phyloP scores from a whole-genome alignment of 1,140 invertebrate genomes.

The Lucilia sericata region DNA sequence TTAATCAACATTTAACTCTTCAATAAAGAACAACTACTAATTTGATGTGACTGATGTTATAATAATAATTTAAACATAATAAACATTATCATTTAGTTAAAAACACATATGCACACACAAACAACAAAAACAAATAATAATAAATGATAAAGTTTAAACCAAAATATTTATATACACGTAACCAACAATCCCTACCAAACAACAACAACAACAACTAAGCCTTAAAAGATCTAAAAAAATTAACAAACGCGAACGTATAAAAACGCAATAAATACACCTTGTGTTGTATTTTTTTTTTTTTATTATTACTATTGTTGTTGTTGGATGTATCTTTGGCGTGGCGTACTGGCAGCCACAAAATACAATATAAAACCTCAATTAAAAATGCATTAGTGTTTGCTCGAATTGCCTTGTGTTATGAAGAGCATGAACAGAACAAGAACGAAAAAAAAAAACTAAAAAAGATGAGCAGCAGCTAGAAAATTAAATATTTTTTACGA shows the following conservation, averaged over 20 bases:
- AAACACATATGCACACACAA: neutral
- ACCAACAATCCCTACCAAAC: neutral
- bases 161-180: neutral
- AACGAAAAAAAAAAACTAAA: neutral
- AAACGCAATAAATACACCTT: slow-evolving; percentile 28
- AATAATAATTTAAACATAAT: slow-evolving; percentile 24
- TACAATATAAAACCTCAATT: slow-evolving; percentile 60
- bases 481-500: neutral
- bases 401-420: slow-evolving; percentile 24
- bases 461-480: slow-evolving; percentile 9
- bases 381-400: slow-evolving; percentile 63
- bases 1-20: neutral
- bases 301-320: too few relatives aligned
- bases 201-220: neutral
- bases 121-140: slow-evolving; percentile 24
- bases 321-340: neutral
- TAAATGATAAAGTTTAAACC: slow-evolving; percentile 18
- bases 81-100: slow-evolving; percentile 24
- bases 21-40: neutral
- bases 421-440: neutral
- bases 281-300: neutral
- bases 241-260: too few relatives aligned
- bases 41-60: slow-evolving; percentile 22
- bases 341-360: neutral
- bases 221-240: neutral